Conservation (phyloP, 2,888 invertebrate genomes). For the Xylota segnis region DNA sequence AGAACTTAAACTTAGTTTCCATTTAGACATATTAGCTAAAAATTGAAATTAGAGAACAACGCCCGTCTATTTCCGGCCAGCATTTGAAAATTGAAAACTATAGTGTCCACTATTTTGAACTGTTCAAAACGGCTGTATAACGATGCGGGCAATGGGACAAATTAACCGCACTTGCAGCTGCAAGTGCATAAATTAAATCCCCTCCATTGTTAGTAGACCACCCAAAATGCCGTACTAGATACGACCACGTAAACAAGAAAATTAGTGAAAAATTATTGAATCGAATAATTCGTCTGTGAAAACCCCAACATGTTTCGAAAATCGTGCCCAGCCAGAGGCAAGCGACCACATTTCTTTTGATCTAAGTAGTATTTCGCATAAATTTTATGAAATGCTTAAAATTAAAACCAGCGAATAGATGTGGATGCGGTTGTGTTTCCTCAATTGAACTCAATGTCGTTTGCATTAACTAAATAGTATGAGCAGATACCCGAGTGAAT, state of each 20-base stretch:
- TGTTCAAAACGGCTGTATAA: background rate
- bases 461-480: constrained; percentile 35
- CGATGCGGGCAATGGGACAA: background rate
- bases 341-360: constrained; percentile 31
- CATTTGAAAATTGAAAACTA: background rate
- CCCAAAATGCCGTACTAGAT: background rate
- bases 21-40: background rate
- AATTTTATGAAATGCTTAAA: constrained; percentile 37
- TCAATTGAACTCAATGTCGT: constrained; percentile 66
- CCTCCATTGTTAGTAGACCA: background rate
- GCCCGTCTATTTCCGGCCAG: background rate
- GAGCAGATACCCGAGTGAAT: constrained; percentile 6
- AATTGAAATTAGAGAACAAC: background rate
- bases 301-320: background rate
- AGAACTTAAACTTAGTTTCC: constrained; percentile 4
- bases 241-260: background rate
- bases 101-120: background rate
- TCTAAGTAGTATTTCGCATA: constrained; percentile 45
- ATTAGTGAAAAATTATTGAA: constrained; percentile 2
- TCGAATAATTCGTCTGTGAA: background rate
- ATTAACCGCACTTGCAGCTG: background rate
- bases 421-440: constrained; percentile 51
- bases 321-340: background rate
- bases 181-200: background rate
- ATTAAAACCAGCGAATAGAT: constrained; percentile 27